Percentiles rank a stretch among this genome's conserved stretches.
These are phyloP conservation scores for Rhinolophus ferrumequinum DNA, from an alignment of 2,113 vertebrate species.

Conservation along the genomic window DNA sequence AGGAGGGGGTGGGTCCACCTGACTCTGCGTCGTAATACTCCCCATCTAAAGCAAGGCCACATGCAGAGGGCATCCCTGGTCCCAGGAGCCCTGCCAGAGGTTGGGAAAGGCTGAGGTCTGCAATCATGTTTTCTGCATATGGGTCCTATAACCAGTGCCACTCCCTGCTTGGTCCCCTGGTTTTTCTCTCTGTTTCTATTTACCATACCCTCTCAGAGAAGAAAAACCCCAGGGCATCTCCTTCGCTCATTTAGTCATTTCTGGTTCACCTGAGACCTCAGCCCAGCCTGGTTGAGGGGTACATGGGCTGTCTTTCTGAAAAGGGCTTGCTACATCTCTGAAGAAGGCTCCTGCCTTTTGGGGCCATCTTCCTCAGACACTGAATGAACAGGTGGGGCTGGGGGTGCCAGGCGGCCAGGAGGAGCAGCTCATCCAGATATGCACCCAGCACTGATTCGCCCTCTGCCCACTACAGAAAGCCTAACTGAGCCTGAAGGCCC, in stretches of 20 bases:
- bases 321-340: neutral
- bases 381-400: neutral
- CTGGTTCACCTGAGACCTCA: rapidly evolving
- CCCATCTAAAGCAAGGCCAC: neutral
- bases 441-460: neutral
- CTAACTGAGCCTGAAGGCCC: neutral
- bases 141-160: neutral
- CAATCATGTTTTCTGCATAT: neutral
- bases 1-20: neutral
- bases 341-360: neutral
- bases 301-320: neutral
- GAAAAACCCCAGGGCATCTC: neutral
- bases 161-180: neutral
- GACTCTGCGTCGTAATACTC: neutral
- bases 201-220: neutral
- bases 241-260: neutral
- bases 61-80: rapidly evolving
- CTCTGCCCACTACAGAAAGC: neutral
- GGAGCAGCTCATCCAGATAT: too few species aligned
- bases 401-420: neutral
- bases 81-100: neutral
- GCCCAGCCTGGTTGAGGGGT: neutral
- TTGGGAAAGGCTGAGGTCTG: neutral
- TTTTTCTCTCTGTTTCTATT: neutral
- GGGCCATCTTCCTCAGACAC: neutral